A percentile compares a stretch with the other conserved stretches of the same genome.
Evolutionary conservation across 2,113 vertebrate species (phyloP).

Genomic region (Cephalopterus ornatus): DNA sequence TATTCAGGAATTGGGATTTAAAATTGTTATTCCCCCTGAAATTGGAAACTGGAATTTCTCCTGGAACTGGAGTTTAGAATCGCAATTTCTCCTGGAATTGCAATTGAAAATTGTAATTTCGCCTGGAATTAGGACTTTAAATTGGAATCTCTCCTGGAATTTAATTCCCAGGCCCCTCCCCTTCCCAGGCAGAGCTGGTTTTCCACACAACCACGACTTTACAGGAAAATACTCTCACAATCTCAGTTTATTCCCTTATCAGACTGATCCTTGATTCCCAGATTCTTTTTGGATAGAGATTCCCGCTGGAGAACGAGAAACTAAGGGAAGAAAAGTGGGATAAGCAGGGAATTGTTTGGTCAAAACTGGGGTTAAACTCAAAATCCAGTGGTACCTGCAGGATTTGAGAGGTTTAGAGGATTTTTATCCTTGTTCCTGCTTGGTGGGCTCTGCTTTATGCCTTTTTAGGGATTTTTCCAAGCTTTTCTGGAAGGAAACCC

Average conservation of each 20-base stretch:
- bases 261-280: background rate
- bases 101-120: fast-evolving
- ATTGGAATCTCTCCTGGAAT: background rate
- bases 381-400: fast-evolving
- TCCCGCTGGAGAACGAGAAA: background rate
- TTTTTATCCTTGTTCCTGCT: background rate
- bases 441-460: fast-evolving
- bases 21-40: too few species aligned
- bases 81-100: background rate
- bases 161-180: background rate
- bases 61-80: too few species aligned
- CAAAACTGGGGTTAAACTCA: background rate
- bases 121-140: background rate
- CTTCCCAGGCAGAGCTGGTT: fast-evolving
- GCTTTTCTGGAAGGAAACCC: background rate
- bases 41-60: too few species aligned
- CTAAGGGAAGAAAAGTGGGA: background rate
- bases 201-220: background rate
- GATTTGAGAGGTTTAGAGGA: too few species aligned
- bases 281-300: background rate
- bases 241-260: background rate
- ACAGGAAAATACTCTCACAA: background rate
- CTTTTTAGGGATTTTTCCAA: fast-evolving
- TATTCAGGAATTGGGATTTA: too few species aligned
- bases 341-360: background rate